Conservation (phyloP, 1,140 invertebrate genomes). For the Conus ventricosus region DNA sequence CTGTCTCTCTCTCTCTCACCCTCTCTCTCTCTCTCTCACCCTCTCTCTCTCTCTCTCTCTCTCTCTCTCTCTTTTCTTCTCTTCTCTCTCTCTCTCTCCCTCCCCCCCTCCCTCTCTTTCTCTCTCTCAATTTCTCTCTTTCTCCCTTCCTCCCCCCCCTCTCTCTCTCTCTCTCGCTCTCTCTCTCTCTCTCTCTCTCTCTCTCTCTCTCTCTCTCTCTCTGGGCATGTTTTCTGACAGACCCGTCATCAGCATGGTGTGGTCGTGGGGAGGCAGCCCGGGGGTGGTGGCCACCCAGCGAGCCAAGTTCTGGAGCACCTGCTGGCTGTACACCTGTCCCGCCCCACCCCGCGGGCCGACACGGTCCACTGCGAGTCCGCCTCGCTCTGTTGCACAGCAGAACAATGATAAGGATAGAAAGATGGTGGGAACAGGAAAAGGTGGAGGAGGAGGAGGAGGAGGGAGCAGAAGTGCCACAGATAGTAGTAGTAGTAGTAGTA, state of each 20-base stretch:
- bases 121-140: neutral
- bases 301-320: conserved; percentile 44
- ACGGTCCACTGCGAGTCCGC: conserved; percentile 46
- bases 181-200: no score
- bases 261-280: conserved; percentile 50
- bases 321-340: conserved; percentile 43
- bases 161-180: neutral
- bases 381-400: neutral
- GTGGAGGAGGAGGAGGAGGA: no score
- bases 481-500: no score
- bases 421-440: neutral
- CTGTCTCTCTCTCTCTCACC: no score
- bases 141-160: neutral
- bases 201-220: no score
- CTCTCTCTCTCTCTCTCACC: no score
- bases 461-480: no score
- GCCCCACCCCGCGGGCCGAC: conserved; percentile 31
- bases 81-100: neutral
- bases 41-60: neutral
- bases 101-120: neutral
- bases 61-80: neutral
- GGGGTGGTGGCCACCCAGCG: conserved; percentile 43
- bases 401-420: neutral
- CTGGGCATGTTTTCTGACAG: neutral
- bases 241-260: conserved; percentile 58